A percentile compares a stretch with the other conserved stretches of the same genome.
Evolutionary conservation across 2,113 vertebrate species (phyloP).

Genomic region (Otis tarda): DNA sequence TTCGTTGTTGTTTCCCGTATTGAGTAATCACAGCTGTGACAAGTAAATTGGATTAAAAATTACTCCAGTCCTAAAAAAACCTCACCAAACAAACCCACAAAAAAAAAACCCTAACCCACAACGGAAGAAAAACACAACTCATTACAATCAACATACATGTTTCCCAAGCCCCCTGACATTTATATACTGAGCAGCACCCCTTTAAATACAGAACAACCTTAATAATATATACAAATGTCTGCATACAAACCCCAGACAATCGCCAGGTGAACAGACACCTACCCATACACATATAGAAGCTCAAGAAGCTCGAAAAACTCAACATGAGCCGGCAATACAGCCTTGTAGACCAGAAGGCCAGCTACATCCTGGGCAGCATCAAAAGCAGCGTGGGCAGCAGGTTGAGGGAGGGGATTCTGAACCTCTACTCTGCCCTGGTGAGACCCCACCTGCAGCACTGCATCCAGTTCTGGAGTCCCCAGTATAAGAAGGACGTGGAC

Average conservation of each 20-base stretch:
- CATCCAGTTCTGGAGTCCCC: no score
- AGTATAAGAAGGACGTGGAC: no score
- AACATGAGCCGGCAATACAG: no score
- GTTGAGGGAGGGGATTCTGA: no score
- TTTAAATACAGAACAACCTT: background rate
- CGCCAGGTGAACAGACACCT: background rate
- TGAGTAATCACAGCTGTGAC: constrained; percentile 34
- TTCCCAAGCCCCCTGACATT: background rate
- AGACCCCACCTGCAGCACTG: no score
- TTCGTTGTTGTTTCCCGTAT: background rate
- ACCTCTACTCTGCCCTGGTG: no score
- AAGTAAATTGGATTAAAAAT: constrained; percentile 35
- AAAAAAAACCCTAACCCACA: background rate
- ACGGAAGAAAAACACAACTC: background rate
- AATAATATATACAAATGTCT: background rate
- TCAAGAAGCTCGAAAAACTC: no score
- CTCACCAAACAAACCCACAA: background rate
- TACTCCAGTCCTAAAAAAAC: background rate
- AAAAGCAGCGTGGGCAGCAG: no score
- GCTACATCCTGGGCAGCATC: no score
- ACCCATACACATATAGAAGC: no score
- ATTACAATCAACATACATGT: background rate
- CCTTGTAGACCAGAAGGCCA: no score
- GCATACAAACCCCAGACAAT: background rate
- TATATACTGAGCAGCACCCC: background rate